A percentile compares a stretch with the other conserved stretches of the same genome.
phyloP scores from a whole-genome alignment of 2,888 invertebrate genomes.

The Microplitis deprimator region DNA sequence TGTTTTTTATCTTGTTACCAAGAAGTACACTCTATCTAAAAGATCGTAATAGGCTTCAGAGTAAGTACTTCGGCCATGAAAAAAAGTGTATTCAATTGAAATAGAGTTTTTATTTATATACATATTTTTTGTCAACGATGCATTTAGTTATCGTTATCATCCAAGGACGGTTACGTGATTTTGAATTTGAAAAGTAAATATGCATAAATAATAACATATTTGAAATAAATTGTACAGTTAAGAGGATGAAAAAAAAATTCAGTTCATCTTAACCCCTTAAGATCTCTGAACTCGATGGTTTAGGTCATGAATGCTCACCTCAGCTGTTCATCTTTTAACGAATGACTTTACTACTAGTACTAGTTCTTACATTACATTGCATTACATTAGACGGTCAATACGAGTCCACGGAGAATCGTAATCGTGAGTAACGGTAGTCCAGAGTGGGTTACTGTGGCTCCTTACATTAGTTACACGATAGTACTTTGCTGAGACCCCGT shows the following conservation, averaged over 20 bases:
- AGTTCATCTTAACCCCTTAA: neutral
- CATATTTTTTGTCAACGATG: neutral
- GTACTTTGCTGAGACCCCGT: constrained; percentile 32
- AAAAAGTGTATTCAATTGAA: neutral
- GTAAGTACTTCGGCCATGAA: neutral
- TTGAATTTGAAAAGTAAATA: no score
- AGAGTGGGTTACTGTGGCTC: constrained; percentile 54
- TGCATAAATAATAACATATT: neutral
- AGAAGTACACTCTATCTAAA: neutral
- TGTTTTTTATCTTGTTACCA: constrained; percentile 1
- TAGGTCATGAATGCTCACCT: constrained; percentile 17
- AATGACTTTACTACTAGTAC: neutral
- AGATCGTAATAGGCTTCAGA: neutral
- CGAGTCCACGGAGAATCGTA: constrained; percentile 29
- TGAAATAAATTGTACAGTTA: neutral
- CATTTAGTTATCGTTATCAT: neutral
- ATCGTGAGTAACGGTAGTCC: constrained; percentile 52
- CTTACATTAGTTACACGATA: constrained; percentile 26
- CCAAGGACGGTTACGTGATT: neutral
- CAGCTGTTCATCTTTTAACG: constrained; percentile 9
- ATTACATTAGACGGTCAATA: neutral
- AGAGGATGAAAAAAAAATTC: constrained; percentile 4
- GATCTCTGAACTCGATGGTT: constrained; percentile 1
- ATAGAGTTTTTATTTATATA: neutral
- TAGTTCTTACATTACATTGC: constrained; percentile 1